Evolutionary conservation across 2,797 vertebrate genomes (phyloP).

Genomic region (Aulostomus chinensis): DNA sequence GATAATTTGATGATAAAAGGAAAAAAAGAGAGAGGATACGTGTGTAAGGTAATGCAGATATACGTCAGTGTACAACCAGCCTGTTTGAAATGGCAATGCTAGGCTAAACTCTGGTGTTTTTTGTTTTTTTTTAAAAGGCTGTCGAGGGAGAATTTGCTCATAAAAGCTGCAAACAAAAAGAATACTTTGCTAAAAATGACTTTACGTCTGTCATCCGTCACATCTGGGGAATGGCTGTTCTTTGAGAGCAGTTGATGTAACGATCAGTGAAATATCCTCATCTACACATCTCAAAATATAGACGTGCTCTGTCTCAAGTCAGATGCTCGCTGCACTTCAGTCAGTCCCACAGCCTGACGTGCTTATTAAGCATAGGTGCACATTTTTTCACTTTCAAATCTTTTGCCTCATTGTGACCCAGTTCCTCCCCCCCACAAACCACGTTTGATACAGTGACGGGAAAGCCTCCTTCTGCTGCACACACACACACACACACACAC

Average conservation of each 20-base stretch:
- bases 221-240: conserved; percentile 17
- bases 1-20: conserved; percentile 37
- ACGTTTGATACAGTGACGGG: conserved; percentile 40
- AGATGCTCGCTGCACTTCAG: conserved; percentile 28
- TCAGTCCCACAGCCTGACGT: conserved; percentile 27
- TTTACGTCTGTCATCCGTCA: conserved; percentile 30
- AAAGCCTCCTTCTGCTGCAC: conserved; percentile 12
- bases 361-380: conserved; percentile 52
- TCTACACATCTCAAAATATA: conserved; percentile 41
- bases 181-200: conserved; percentile 26
- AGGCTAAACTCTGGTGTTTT: conserved; percentile 6
- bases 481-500: no score
- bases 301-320: conserved; percentile 38
- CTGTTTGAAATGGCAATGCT: background rate
- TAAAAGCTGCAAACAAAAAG: no score
- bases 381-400: conserved; percentile 48
- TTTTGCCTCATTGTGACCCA: conserved; percentile 57
- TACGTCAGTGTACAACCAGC: no score
- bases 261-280: conserved; percentile 39
- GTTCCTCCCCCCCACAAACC: conserved; percentile 41
- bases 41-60: no score
- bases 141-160: conserved; percentile 17
- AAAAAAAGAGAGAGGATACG: background rate
- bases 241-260: conserved; percentile 31
- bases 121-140: no score